phyloP scores from a whole-genome alignment of 64 coral and sea anemone genomes.

The Stichodactyla helianthus region DNA sequence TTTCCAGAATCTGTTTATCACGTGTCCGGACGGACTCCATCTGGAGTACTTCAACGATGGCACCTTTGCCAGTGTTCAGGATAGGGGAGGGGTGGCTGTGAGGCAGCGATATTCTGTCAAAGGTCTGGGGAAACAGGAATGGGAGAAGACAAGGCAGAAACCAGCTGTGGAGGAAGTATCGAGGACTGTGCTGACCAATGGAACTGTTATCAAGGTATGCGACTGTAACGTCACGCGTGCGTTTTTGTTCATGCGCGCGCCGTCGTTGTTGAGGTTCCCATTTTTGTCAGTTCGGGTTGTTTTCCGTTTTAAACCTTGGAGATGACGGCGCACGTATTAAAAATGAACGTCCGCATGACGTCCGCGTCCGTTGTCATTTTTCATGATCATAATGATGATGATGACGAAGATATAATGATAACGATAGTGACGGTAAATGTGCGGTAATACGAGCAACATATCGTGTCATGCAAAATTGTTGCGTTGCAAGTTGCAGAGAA shows the following conservation, averaged over 20 bases:
- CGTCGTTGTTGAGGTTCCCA: too few species aligned
- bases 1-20: slow-evolving; percentile 81
- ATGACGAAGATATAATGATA: neutral
- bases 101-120: slow-evolving; percentile 82
- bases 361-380: neutral
- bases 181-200: slow-evolving; percentile 71
- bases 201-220: slow-evolving; percentile 84
- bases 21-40: slow-evolving; percentile 86
- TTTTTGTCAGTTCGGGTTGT: too few species aligned
- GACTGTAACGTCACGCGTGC: too few species aligned
- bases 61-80: slow-evolving; percentile 50
- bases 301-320: too few species aligned
- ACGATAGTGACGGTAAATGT: neutral
- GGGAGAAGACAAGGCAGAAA: slow-evolving; percentile 38
- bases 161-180: slow-evolving; percentile 67
- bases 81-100: slow-evolving; percentile 71
- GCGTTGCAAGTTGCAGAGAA: too few species aligned
- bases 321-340: too few species aligned
- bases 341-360: too few species aligned
- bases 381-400: neutral
- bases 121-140: slow-evolving; percentile 30
- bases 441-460: too few species aligned
- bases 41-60: slow-evolving; percentile 78
- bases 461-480: too few species aligned
- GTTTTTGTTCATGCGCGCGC: too few species aligned